phyloP scores from a whole-genome alignment of 1,140 invertebrate genomes.

The Drosophila nebulosa region DNA sequence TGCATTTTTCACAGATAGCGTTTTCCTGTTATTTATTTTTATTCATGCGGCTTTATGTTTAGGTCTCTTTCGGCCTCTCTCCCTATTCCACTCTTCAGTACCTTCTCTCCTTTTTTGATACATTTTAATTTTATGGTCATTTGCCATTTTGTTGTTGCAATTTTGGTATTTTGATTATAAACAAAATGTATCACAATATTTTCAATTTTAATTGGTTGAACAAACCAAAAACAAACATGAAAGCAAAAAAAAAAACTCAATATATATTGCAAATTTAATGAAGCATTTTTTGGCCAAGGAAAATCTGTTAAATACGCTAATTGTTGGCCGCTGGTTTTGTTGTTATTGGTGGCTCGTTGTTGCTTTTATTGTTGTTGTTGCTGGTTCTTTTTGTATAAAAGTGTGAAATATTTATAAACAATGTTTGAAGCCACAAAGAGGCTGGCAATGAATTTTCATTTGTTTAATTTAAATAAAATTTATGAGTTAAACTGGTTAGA shows the following conservation, averaged over 20 bases:
- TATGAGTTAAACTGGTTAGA: conserved; percentile 5
- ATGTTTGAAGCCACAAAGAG: not conserved
- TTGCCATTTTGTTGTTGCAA: conserved; percentile 9
- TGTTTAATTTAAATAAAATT: conserved; percentile 35
- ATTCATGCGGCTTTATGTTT: conserved; percentile 18
- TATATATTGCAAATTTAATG: conserved; percentile 12
- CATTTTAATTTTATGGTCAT: conserved; percentile 32
- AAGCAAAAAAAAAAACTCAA: not conserved
- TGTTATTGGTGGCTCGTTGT: not conserved
- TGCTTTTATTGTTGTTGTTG: not conserved
- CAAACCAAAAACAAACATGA: conserved; percentile 8
- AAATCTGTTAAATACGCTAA: conserved; percentile 12
- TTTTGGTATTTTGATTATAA: conserved; percentile 39
- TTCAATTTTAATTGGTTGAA: conserved; percentile 49
- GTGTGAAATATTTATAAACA: conserved; percentile 5
- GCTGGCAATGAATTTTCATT: conserved; percentile 31
- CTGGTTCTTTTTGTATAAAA: not conserved
- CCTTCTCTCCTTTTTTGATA: conserved; percentile 5
- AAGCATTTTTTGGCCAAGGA: conserved; percentile 6
- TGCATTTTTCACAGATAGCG: conserved; percentile 25
- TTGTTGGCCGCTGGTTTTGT: not conserved
- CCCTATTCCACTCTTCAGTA: not conserved
- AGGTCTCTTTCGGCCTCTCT: not conserved
- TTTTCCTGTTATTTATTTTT: conserved; percentile 43
- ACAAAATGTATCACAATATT: conserved; percentile 56